A percentile compares a stretch with the other conserved stretches of the same genome.
Conservation (phyloP, 2,797 vertebrate genomes). For the Argya squamiceps region DNA sequence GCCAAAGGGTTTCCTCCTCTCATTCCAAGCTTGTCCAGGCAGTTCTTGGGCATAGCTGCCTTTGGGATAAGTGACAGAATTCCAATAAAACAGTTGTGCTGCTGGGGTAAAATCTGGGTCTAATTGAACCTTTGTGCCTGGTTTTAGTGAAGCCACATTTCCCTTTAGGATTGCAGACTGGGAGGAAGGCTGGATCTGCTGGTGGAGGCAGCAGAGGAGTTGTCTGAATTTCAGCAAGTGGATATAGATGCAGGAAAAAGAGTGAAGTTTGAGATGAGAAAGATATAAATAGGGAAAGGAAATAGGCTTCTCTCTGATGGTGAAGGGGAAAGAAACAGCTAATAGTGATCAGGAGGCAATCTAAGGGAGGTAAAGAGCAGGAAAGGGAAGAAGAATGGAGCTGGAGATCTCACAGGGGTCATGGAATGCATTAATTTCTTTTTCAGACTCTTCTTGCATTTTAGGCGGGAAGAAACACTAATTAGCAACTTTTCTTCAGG, state of each 20-base stretch:
- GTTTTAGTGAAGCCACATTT: background rate
- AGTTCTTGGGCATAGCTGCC: background rate
- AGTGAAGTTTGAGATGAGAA: background rate
- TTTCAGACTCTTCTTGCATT: background rate
- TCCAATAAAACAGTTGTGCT: background rate
- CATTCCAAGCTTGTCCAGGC: background rate
- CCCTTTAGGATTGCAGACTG: background rate
- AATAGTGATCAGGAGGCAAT: background rate
- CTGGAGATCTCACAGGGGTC: background rate
- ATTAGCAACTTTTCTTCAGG: background rate
- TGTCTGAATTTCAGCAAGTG: background rate
- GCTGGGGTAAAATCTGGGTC: background rate
- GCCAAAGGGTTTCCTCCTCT: background rate
- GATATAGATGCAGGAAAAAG: background rate
- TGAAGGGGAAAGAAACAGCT: background rate
- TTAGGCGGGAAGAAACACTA: background rate
- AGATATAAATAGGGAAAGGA: background rate
- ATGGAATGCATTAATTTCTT: background rate
- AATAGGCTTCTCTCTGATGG: background rate
- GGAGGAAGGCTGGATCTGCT: background rate
- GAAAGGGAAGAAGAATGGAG: background rate
- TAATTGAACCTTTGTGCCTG: background rate
- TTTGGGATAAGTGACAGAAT: background rate
- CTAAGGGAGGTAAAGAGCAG: background rate
- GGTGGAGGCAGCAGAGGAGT: background rate